Conservation (phyloP, 2,888 invertebrate species). For the Brenthis hecate region DNA sequence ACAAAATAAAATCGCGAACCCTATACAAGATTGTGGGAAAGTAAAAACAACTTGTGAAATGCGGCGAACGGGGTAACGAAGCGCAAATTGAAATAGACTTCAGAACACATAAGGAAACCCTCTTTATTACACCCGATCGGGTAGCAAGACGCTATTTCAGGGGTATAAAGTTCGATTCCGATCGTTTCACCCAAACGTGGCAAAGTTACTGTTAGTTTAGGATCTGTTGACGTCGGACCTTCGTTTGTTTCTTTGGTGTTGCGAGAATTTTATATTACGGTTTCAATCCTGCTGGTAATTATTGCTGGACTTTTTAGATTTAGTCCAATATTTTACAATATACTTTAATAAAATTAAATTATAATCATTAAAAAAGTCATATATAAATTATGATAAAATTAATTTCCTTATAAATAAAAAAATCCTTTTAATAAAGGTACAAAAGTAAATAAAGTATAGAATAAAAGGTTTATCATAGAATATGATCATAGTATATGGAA, state of each 20-base stretch:
- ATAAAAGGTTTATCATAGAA: too few species aligned
- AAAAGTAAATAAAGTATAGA: too few species aligned
- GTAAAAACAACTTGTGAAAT: constrained; percentile 47
- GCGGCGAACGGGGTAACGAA: constrained; percentile 54
- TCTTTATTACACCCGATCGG: constrained; percentile 47
- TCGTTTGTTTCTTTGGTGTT: constrained; percentile 31
- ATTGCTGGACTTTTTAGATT: not conserved
- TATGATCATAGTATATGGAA: too few species aligned
- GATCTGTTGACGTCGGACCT: constrained; percentile 48
- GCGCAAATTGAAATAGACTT: constrained; percentile 56
- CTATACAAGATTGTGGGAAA: constrained; percentile 11
- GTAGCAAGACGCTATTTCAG: constrained; percentile 37
- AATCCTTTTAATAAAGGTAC: too few species aligned
- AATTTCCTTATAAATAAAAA: too few species aligned
- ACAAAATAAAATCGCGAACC: constrained; percentile 9
- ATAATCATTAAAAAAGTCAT: too few species aligned
- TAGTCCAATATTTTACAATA: not conserved
- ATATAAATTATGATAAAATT: not conserved
- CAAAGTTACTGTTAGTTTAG: constrained; percentile 52
- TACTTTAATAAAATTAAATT: not conserved
- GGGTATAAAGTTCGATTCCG: constrained; percentile 41
- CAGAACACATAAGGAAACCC: constrained; percentile 51
- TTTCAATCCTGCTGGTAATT: not conserved
- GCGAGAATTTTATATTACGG: constrained; percentile 12
- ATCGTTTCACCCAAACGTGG: not conserved